Percentiles rank a stretch among this genome's conserved stretches.
Evolutionary conservation across 2,888 invertebrate genomes (phyloP).

Genomic region (Scaptomyza flava): DNA sequence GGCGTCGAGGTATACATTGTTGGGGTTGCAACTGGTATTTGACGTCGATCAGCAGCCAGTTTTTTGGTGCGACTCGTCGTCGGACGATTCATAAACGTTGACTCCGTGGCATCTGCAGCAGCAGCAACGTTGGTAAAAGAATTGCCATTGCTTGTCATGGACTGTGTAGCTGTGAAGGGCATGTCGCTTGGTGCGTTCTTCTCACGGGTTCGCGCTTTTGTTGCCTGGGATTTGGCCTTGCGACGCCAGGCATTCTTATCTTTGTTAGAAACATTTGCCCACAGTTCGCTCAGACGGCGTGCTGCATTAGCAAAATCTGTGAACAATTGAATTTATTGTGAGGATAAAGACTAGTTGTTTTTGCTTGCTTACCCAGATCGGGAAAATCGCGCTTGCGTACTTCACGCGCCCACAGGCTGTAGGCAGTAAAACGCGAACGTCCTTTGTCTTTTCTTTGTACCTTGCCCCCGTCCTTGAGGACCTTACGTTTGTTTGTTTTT

Average conservation of each 20-base stretch:
- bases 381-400: conserved; percentile 86
- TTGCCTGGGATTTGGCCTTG: conserved; percentile 87
- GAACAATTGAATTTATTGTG: not conserved
- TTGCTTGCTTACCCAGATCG: conserved; percentile 63
- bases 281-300: conserved; percentile 93
- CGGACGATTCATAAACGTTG: conserved; percentile 76
- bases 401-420: conserved; percentile 96
- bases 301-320: conserved; percentile 93
- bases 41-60: conserved; percentile 74
- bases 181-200: conserved; percentile 22
- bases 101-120: not conserved
- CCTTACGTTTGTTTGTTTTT: conserved; percentile 90
- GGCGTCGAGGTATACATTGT: not conserved
- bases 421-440: conserved; percentile 93
- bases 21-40: conserved; percentile 20
- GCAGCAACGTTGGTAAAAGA: not conserved
- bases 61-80: conserved; percentile 81
- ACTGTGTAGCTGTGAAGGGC: not conserved
- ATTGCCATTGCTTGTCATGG: conserved; percentile 32
- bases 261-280: conserved; percentile 91
- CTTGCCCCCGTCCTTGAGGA: conserved; percentile 89
- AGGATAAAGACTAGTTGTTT: not conserved
- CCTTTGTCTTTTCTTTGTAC: conserved; percentile 92
- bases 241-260: conserved; percentile 91
- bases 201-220: conserved; percentile 67